Evolutionary conservation across 2,113 vertebrate species (phyloP), one percentile per base, ranked within the genome.

Genomic region (Hippolais icterina): DNA sequence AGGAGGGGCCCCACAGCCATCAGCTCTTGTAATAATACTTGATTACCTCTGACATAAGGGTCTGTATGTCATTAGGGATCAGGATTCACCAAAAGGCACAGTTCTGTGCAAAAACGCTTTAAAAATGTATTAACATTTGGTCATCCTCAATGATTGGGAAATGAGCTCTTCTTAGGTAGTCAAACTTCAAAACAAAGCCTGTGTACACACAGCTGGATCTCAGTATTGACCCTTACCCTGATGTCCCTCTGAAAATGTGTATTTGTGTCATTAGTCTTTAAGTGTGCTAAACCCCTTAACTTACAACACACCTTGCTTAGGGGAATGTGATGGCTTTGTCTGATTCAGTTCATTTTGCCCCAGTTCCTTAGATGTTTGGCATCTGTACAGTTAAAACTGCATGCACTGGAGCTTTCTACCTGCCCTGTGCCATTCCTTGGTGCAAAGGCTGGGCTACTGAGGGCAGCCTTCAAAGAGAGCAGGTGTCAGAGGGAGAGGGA

Each of bases 1-100:
- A 87, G 92, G 69, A 95, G 92, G 93, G 96, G 95, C 94, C 95
- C 90, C 93, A 78, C 65, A 83, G 83, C 83, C 79, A 78, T 91
- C 94, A 86, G 96, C 64, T 89, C 92, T 93, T 78, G 53, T 71
- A 94, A 94, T 94, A 94, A 84, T 68, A 71, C 83, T 96, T 84
- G 90, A 92, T 94, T 96, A 84, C 72, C 86, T 93, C 93, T 95
- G 94, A 89, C 83, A 89, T 82, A 68, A 72, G 77, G 68, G 88
- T 90, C 93, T 96, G 90, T 65, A 11, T 94, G 70, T 69, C 25
- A 6, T 94, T 90, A 87, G 57, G 61, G 83, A 93, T 68, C 71
- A 64, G 37, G 77, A 94, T 86, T 90, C 79, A 90, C 82, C 0
- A 0, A 72, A 93, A 89, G 69, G 42, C 76, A 20, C 23, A 46